Evolutionary conservation across 2,888 invertebrate species (phyloP).

Genomic region (Drosophila kuntzei): DNA sequence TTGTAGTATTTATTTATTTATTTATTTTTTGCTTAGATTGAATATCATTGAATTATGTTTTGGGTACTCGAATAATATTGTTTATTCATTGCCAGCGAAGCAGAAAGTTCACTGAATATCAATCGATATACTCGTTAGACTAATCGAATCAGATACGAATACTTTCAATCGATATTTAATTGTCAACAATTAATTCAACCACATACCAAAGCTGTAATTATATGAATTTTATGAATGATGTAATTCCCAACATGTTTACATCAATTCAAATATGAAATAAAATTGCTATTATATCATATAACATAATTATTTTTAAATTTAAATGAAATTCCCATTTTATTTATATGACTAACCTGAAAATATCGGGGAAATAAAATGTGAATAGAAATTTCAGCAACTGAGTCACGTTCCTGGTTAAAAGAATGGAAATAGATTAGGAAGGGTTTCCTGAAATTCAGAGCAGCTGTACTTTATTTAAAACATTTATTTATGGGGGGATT

Average conservation of each 20-base stretch:
- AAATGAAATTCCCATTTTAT: neutral
- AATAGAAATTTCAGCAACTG: conserved; percentile 62
- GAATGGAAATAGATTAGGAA: conserved; percentile 11
- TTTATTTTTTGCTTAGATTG: conserved; percentile 46
- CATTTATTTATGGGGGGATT: conserved; percentile 6
- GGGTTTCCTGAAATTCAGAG: conserved; percentile 9
- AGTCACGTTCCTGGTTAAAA: conserved; percentile 64
- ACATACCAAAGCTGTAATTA: neutral
- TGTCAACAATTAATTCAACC: neutral
- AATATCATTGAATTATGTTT: conserved; percentile 67
- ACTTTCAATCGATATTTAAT: conserved; percentile 13
- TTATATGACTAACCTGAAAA: neutral
- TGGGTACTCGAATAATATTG: conserved; percentile 5
- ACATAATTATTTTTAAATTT: neutral
- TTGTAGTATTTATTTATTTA: neutral
- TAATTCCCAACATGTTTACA: neutral
- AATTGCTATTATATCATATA: neutral
- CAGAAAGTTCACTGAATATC: conserved; percentile 2
- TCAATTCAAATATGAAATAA: neutral
- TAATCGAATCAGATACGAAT: neutral
- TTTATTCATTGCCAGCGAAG: neutral
- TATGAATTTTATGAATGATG: conserved; percentile 4
- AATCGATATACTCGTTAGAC: neutral
- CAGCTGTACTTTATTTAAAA: conserved; percentile 53
- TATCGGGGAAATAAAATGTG: neutral